Base-by-base conservation (phyloP, 2,797 vertebrate genomes). In the Eulemur coronatus region DNA sequence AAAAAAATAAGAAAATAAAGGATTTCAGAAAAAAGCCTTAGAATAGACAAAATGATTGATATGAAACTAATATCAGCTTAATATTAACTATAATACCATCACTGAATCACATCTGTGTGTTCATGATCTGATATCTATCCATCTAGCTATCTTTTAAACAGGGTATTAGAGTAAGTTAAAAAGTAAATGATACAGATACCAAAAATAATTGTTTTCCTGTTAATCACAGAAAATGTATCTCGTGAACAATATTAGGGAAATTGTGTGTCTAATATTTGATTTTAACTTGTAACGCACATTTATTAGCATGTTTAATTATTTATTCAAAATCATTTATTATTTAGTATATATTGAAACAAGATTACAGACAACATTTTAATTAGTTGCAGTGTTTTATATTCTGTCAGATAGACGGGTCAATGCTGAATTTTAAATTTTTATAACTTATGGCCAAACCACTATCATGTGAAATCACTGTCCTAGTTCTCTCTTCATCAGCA, bases 1-100 rank as follows among this genome's bases (percentile, higher is more conserved):
- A 78, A 69, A 73, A 61, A 97, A 97, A 80, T 46, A 92, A 81
- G 55, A 81, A 87, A 88, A 86, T 81, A 89, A 85, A 84, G 13
- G 2, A 0, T 50, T 95, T 93, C 46, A 91, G 33, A n/a, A 86
- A 89, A 88, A 35, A 10, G 72, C 35, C 13, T 84, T 61, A n/a
- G 11, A 89, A 57, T 26, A 73, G 38, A 91, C 24, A 94, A 92
- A 73, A 72, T 85, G 12, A 82, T 69, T 82, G 67, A 76, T 94
- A 11, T 86, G 1, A 89, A 97, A 72, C n/a, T 59, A 41, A 15
- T 55, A 86, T 61, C 17, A 73, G 4, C 67, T 84, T 87, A 89
- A 48, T 80, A 61, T 69, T 81, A 81, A 70, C n/a, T 4, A 41
- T 17, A 55, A 61, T 2, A 5, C 22, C 7, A 28, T 92, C 48